Evolutionary conservation across 1,140 invertebrate genomes (phyloP), one percentile per base, ranked within the genome.

Genomic region (Drosophila sucinea): DNA sequence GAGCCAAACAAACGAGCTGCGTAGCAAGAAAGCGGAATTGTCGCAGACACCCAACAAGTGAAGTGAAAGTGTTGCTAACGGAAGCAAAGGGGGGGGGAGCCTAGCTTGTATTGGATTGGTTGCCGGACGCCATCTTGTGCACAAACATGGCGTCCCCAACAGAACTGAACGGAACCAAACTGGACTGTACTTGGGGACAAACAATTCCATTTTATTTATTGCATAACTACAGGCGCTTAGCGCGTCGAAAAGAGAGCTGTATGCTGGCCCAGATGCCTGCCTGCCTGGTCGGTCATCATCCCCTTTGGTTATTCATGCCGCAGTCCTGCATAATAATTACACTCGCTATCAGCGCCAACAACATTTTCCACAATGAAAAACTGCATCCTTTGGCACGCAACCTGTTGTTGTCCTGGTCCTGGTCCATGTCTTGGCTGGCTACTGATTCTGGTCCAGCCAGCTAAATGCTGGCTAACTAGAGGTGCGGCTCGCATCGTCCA

Each of bases 191-290:
- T 81, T 73, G 84, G 17, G 17, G 17, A 17, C 17, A 17, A 17
- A 80, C 82, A 85, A 89, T 84, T 82, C 71, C 70, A 81, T 71
- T 89, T 89, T 89, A 83, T 87, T 89, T 89, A 89, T 89, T 89
- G 84, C 84, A 89, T 81, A 84, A 78, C 84, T 75, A 70, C 40
- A 78, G 84, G 84, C 84, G 80, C 84, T 87, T 84, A 87, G 17
- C 78, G 77, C 73, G 71, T 70, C 60, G 54, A 55, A 67, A 69
- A 74, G 63, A 62, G n/a, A 65, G 73, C 8, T 38, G 60, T 68
- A 41, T 35, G 33, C 10, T 35, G 33, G 33, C 35, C 35, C 35
- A 38, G 35, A 38, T 38, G 35, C 35, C 35, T 38, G 35, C 8
- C 17, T 17, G 17, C 17, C 17, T 17, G 17, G 17, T 17, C 17